These are phyloP conservation scores for Rhipidura dahli DNA, from an alignment of 2,113 vertebrate genomes.

Conservation along the genomic window DNA sequence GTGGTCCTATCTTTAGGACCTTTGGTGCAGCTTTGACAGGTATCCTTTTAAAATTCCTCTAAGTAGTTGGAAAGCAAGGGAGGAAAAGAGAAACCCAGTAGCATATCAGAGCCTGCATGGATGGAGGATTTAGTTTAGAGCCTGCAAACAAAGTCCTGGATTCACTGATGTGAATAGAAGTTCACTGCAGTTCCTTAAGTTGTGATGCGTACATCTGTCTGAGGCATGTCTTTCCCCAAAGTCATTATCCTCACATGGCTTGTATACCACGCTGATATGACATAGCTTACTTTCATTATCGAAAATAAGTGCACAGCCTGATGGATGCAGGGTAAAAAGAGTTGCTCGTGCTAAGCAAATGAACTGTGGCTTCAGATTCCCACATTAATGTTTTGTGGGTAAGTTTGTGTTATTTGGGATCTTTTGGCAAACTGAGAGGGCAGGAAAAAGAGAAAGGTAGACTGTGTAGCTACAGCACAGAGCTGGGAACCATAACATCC, in stretches of 20 bases:
- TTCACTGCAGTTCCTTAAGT: not conserved
- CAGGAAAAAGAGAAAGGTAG: not conserved
- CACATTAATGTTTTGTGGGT: not conserved
- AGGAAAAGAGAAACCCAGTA: not conserved
- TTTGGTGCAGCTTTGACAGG: not conserved
- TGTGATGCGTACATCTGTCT: not conserved
- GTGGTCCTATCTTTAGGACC: accelerated
- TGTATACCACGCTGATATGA: not conserved
- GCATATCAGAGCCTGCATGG: not conserved
- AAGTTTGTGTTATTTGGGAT: not conserved
- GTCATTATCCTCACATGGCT: not conserved
- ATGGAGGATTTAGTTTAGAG: not conserved
- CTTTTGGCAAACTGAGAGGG: not conserved
- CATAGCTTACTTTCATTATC: not conserved
- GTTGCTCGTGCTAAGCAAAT: not conserved
- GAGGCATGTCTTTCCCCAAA: not conserved
- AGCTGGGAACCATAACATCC: not conserved
- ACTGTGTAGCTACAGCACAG: not conserved
- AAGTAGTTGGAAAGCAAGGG: not conserved
- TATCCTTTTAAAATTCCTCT: not conserved
- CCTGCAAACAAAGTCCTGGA: not conserved
- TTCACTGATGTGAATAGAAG: not conserved
- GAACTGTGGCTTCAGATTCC: not conserved
- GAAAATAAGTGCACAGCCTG: not conserved
- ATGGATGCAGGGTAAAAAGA: not conserved